Percentiles rank a stretch among this genome's conserved stretches.
These are phyloP conservation scores for Synanceia verrucosa DNA, from an alignment of 2,797 vertebrate species.

Conservation along the genomic window DNA sequence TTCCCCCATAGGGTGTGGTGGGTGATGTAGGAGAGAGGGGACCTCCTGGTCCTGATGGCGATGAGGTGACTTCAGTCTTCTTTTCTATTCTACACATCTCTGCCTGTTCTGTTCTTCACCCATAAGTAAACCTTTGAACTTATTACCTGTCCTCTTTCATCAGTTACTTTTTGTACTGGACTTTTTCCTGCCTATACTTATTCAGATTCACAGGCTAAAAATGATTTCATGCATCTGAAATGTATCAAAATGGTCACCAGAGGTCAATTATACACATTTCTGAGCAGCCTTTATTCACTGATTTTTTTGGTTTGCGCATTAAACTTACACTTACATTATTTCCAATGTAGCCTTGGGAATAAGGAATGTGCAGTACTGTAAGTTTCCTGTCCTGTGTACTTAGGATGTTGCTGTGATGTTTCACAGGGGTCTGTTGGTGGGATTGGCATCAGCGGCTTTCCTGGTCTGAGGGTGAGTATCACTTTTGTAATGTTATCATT, in stretches of 20 bases:
- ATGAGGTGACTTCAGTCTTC: slow-evolving; percentile 78
- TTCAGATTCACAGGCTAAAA: not conserved
- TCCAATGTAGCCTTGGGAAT: slow-evolving; percentile 4
- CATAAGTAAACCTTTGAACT: not conserved
- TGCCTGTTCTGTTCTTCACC: not conserved
- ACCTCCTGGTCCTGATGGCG: slow-evolving; percentile 90
- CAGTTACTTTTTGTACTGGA: not conserved
- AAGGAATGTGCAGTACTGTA: slow-evolving; percentile 31
- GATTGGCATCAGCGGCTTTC: slow-evolving; percentile 90
- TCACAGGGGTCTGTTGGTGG: slow-evolving; percentile 91
- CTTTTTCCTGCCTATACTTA: not conserved
- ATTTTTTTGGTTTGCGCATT: not conserved
- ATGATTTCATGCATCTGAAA: not conserved
- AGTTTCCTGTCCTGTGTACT: slow-evolving; percentile 55
- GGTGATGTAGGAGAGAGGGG: slow-evolving; percentile 92
- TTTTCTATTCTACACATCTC: not conserved
- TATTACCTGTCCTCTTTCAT: not conserved
- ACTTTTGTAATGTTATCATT: not conserved
- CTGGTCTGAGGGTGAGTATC: slow-evolving; percentile 93
- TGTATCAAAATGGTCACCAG: not conserved
- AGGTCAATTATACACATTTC: not conserved
- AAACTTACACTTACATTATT: not conserved
- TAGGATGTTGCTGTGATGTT: slow-evolving; percentile 69
- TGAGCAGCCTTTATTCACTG: not conserved
- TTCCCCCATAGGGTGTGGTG: slow-evolving; percentile 84